Evolutionary conservation across 1,140 invertebrate genomes (phyloP), one percentile per base, ranked within the genome.

Genomic region (Rhagoletis zephyria): DNA sequence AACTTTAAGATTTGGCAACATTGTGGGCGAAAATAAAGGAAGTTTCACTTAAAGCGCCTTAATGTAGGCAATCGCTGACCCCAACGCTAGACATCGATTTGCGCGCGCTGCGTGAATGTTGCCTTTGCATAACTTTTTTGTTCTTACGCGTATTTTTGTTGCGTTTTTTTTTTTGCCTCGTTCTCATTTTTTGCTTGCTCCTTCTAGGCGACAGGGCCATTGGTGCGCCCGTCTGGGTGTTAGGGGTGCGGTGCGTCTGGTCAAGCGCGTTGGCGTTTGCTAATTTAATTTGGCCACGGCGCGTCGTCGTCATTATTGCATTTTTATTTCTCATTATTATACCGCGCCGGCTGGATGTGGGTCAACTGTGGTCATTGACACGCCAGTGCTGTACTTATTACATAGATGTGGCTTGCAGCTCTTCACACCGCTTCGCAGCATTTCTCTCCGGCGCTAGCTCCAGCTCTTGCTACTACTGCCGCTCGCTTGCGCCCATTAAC

Each of bases 341-440:
- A 56, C 45, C 48, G 19, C 9, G 48, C n/a, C 48, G 74, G n/a
- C 74, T 63, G 56, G 60, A 61, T 42, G 30, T 85, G 60, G 85
- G 85, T 85, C 85, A 85, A 45, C 85, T 6, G 16, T 85, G 85
- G 85, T 85, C 60, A 85, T 85, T 85, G 85, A 63, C 85, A 61
- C 63, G 74, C 74, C 19, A 74, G 70, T 48, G 1, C 3, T 30
- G 70, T 10, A 30, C 30, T 30, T 30, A 30, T 30, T 30, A 30
- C 30, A 30, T 30, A 4, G 14, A 40, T 16, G 12, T 74, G 16
- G 70, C 70, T 45, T 48, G 70, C 70, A 74, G 48, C 42, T 56
- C 61, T 7, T 14, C n/a, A 14, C 61, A 7, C 12, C 48, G 16
- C 14, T 51, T 6, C 48, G 74, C 51, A 7, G 51, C 30, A 30